These are phyloP conservation scores for Neogale vison DNA, from an alignment of 2,113 vertebrate genomes.

Conservation along the genomic window DNA sequence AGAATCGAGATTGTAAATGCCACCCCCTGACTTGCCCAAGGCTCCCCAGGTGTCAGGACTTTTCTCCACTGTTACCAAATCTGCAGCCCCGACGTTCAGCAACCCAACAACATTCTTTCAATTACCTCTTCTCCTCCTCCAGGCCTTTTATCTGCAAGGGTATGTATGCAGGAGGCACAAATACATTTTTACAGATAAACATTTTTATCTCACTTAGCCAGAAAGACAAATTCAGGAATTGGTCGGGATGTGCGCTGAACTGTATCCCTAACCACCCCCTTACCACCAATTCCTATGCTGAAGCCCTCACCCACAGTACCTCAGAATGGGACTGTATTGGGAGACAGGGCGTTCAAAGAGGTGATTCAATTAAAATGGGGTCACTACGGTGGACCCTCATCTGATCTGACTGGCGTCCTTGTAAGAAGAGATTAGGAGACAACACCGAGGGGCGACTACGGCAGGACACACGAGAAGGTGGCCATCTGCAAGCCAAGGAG, in stretches of 20 bases:
- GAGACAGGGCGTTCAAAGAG: not conserved
- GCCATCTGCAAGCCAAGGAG: not conserved
- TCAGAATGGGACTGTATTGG: not conserved
- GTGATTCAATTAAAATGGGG: not conserved
- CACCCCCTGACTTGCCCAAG: not conserved
- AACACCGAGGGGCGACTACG: not conserved
- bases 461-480: not conserved
- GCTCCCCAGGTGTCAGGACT: not conserved
- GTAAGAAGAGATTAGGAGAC: not conserved
- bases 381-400: not conserved
- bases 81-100: not conserved
- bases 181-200: not conserved
- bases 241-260: not conserved
- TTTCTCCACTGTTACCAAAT: not conserved
- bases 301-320: not conserved
- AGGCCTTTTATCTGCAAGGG: not conserved
- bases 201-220: not conserved
- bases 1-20: not conserved
- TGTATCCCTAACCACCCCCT: not conserved
- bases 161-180: not conserved
- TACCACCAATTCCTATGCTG: not conserved
- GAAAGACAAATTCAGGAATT: slow-evolving; percentile 19
- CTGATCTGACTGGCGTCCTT: not conserved
- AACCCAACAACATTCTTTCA: not conserved
- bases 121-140: not conserved